These are phyloP conservation scores for Xylota segnis DNA, from an alignment of 2,888 invertebrate genomes.

Conservation along the genomic window DNA sequence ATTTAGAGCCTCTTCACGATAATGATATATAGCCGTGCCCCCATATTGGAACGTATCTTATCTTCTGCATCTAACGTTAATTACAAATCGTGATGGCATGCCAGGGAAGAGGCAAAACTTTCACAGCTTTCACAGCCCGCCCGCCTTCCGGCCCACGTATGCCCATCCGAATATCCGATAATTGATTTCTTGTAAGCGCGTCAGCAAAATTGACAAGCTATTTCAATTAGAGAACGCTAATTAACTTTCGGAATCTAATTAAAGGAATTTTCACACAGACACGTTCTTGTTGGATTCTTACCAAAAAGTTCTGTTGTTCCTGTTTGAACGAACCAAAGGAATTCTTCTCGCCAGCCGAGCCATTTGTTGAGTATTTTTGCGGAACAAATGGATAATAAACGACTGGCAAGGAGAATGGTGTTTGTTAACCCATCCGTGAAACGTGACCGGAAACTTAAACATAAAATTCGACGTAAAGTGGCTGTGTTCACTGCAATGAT, in stretches of 20 bases:
- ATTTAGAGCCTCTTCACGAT: background rate
- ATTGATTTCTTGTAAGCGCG: conserved; percentile 40
- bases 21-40: too few species aligned
- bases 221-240: conserved; percentile 55
- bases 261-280: conserved; percentile 30
- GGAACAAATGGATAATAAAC: conserved; percentile 17
- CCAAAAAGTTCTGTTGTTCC: background rate
- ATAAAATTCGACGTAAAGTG: background rate
- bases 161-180: conserved; percentile 36
- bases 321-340: background rate
- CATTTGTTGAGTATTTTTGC: background rate
- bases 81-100: background rate
- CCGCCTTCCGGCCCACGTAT: conserved; percentile 6
- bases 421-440: conserved; percentile 10
- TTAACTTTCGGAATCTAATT: conserved; percentile 34
- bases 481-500: conserved; percentile 3
- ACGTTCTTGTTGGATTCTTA: conserved; percentile 1
- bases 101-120: background rate
- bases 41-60: background rate
- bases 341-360: background rate
- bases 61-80: conserved; percentile 2
- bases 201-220: conserved; percentile 49
- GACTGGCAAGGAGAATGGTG: conserved; percentile 2
- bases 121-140: too few species aligned
- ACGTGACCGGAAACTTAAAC: conserved; percentile 21